Percentiles rank a stretch among this genome's conserved stretches.
Conservation (phyloP, 2,888 invertebrate species). For the Eupithecia abbreviata region DNA sequence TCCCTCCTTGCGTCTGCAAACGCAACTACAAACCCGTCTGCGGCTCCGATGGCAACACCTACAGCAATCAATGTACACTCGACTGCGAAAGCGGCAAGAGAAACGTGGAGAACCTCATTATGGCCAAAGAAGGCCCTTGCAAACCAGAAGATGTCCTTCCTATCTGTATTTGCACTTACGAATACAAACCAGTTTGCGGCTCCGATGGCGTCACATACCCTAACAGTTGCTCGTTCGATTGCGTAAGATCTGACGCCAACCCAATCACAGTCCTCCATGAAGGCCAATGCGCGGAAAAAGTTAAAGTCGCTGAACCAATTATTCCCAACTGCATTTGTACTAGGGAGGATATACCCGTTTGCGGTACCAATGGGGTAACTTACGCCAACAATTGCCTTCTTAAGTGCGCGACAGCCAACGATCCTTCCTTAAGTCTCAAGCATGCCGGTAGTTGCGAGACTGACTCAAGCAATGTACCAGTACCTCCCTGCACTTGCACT, state of each 20-base stretch:
- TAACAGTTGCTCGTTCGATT: constrained; percentile 27
- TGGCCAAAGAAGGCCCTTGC: constrained; percentile 35
- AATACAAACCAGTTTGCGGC: constrained; percentile 37
- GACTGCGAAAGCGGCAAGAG: constrained; percentile 66
- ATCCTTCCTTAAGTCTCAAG: constrained; percentile 35
- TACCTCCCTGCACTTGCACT: constrained; percentile 35
- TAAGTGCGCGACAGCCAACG: constrained; percentile 39
- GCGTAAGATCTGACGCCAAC: constrained; percentile 14
- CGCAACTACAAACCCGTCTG: constrained; percentile 82
- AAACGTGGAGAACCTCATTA: constrained; percentile 31
- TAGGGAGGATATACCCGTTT: constrained; percentile 39
- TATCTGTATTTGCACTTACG: constrained; percentile 29
- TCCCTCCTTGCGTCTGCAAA: constrained; percentile 61
- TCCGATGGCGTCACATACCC: constrained; percentile 34
- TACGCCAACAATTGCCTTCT: constrained; percentile 86
- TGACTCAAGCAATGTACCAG: constrained; percentile 3
- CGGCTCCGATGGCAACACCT: constrained; percentile 88
- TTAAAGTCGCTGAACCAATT: neutral
- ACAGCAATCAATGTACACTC: constrained; percentile 86
- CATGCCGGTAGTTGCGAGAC: constrained; percentile 41
- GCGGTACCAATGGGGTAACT: constrained; percentile 82
- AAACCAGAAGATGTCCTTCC: neutral
- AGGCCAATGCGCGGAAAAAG: constrained; percentile 19
- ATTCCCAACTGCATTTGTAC: constrained; percentile 14
- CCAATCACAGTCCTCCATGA: constrained; percentile 23